Conservation (phyloP, 2,797 vertebrate species). For the Anguilla marmorata region DNA sequence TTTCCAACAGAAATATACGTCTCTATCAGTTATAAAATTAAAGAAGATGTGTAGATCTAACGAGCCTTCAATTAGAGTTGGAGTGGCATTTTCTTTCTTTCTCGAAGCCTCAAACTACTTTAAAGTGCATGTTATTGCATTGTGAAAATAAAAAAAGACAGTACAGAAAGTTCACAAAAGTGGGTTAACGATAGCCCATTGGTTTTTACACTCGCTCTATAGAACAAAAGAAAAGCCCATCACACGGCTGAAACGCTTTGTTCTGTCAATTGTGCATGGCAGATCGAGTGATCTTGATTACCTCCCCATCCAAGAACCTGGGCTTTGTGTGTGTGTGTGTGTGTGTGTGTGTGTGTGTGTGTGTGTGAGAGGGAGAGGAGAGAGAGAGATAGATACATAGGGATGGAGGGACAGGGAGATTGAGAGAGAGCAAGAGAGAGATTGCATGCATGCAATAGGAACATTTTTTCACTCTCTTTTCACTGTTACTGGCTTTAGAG, state of each 20-base stretch:
- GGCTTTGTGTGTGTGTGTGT: not conserved
- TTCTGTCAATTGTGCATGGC: slow-evolving; percentile 21
- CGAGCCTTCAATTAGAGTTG: not conserved
- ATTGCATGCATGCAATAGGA: slow-evolving; percentile 20
- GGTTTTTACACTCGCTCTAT: slow-evolving; percentile 54
- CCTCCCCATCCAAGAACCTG: slow-evolving; percentile 2
- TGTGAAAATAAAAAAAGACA: slow-evolving; percentile 15
- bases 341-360: not conserved
- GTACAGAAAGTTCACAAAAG: slow-evolving; percentile 47
- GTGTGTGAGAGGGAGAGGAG: not conserved
- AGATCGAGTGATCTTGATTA: slow-evolving; percentile 21
- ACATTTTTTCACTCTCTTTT: slow-evolving; percentile 39
- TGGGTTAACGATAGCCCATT: slow-evolving; percentile 54
- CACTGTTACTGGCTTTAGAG: slow-evolving; percentile 32
- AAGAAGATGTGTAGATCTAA: not conserved
- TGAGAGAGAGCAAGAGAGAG: not conserved
- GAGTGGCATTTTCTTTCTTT: not conserved
- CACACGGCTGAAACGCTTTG: slow-evolving; percentile 21
- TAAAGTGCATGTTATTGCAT: slow-evolving; percentile 14
- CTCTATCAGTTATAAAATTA: slow-evolving; percentile 7
- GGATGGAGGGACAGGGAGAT: not conserved
- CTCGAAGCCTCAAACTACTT: not conserved
- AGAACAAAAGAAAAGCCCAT: slow-evolving; percentile 38
- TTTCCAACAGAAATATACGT: not conserved
- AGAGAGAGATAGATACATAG: not conserved